Conservation (phyloP, 2,797 vertebrate genomes). For the Okamejei kenojei region DNA sequence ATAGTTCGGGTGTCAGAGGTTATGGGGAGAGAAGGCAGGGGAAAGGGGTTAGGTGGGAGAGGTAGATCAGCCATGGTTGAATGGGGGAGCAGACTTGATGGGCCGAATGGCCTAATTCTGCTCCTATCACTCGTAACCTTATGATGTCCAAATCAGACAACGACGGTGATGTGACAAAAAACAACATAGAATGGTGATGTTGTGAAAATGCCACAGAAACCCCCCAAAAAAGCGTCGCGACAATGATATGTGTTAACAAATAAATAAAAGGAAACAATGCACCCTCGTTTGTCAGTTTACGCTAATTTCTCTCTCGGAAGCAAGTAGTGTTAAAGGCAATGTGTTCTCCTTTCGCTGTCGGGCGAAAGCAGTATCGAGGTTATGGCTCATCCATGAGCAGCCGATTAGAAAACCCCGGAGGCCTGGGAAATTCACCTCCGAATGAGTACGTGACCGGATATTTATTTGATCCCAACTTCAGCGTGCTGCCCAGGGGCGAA, state of each 20-base stretch:
- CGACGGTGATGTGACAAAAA: neutral
- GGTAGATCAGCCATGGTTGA: too few species aligned
- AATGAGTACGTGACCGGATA: slow-evolving; percentile 8
- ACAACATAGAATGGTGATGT: neutral
- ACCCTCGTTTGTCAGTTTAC: neutral
- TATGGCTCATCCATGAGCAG: neutral
- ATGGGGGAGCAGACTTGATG: too few species aligned
- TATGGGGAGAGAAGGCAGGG: too few species aligned
- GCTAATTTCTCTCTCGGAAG: neutral
- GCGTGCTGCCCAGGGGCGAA: neutral
- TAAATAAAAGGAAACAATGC: neutral
- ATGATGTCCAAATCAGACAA: neutral
- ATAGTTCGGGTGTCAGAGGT: too few species aligned
- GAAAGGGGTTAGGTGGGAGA: too few species aligned
- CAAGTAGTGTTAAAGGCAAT: neutral
- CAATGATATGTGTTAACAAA: neutral
- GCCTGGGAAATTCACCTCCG: slow-evolving; percentile 17
- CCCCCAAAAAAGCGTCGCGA: neutral
- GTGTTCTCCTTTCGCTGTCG: slow-evolving; percentile 18
- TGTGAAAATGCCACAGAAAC: too few species aligned
- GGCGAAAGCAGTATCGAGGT: slow-evolving; percentile 9
- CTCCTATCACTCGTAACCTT: too few species aligned
- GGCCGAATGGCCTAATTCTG: too few species aligned
- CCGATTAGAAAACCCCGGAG: slow-evolving; percentile 18
- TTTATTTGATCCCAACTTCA: neutral